phyloP scores from a whole-genome alignment of 2,888 invertebrate genomes.

The Eupeodes luniger region DNA sequence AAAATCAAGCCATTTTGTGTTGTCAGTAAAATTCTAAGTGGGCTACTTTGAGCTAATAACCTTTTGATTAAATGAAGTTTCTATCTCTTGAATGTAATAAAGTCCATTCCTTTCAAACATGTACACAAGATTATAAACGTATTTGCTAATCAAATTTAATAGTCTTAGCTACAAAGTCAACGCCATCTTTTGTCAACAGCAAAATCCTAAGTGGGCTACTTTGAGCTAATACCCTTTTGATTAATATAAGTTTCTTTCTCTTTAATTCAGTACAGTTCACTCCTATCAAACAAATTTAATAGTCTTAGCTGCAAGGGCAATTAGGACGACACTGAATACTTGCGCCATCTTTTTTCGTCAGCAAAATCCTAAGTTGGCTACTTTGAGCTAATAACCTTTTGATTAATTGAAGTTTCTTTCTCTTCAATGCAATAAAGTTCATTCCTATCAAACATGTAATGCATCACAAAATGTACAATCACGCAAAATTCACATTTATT shows the following conservation, averaged over 20 bases:
- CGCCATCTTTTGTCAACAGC: too few species aligned
- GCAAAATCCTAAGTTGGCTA: background rate
- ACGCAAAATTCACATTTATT: slow-evolving; percentile 60
- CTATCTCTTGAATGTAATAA: too few species aligned
- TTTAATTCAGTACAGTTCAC: too few species aligned
- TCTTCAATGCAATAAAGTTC: background rate
- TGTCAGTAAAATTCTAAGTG: background rate
- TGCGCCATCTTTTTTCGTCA: too few species aligned
- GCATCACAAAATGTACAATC: slow-evolving; percentile 29
- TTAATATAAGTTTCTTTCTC: background rate
- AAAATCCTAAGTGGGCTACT: background rate
- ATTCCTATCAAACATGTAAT: background rate
- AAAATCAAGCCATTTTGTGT: too few species aligned
- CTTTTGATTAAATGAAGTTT: background rate
- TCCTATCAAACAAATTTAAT: too few species aligned
- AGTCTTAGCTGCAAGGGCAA: too few species aligned
- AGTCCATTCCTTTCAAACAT: background rate
- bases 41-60: background rate
- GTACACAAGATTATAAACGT: too few species aligned
- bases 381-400: background rate
- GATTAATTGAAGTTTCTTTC: background rate
- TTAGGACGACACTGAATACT: too few species aligned
- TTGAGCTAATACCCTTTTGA: background rate
- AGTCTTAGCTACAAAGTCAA: too few species aligned
- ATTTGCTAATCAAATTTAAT: too few species aligned